phyloP scores from a whole-genome alignment of 1,140 invertebrate species.

The Coboldia fuscipes region DNA sequence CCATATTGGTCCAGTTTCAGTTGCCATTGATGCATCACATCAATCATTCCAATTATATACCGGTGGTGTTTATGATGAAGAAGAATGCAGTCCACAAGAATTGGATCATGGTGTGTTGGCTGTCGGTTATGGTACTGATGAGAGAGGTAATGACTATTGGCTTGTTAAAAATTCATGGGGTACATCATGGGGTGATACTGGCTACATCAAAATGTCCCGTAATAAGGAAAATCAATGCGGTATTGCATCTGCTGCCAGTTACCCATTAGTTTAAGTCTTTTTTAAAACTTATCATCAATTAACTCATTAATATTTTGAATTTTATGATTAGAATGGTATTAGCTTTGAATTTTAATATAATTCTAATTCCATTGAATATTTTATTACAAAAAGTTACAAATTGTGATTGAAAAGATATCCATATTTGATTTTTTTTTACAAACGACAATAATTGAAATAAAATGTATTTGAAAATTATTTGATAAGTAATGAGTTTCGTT shows the following conservation, averaged over 20 bases:
- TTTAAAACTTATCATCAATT: no score
- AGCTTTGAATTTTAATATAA: no score
- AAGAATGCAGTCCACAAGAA: slow-evolving; percentile 27
- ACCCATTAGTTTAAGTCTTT: slow-evolving; percentile 36
- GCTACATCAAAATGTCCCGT: slow-evolving; percentile 54
- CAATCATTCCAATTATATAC: slow-evolving; percentile 34
- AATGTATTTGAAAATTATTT: no score
- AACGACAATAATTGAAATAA: no score
- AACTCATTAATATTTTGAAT: no score
- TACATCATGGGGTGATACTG: slow-evolving; percentile 41
- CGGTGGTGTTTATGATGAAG: slow-evolving; percentile 29
- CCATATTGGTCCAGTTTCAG: slow-evolving; percentile 58
- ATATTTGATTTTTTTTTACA: no score
- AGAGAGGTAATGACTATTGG: slow-evolving; percentile 48
- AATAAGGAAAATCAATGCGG: slow-evolving; percentile 57
- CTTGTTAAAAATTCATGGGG: slow-evolving; percentile 47
- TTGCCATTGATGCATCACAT: slow-evolving; percentile 79
- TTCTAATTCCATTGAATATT: no score
- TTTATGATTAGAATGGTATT: no score
- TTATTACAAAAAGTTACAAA: no score
- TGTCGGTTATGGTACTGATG: slow-evolving; percentile 60
- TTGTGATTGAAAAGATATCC: no score
- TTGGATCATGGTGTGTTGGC: slow-evolving; percentile 66
- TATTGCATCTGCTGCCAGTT: slow-evolving; percentile 42
- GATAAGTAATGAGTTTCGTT: no score